Percentiles rank a stretch among this genome's conserved stretches.
Conservation (phyloP, 1,140 invertebrate species). For the Kradibia gibbosae region DNA sequence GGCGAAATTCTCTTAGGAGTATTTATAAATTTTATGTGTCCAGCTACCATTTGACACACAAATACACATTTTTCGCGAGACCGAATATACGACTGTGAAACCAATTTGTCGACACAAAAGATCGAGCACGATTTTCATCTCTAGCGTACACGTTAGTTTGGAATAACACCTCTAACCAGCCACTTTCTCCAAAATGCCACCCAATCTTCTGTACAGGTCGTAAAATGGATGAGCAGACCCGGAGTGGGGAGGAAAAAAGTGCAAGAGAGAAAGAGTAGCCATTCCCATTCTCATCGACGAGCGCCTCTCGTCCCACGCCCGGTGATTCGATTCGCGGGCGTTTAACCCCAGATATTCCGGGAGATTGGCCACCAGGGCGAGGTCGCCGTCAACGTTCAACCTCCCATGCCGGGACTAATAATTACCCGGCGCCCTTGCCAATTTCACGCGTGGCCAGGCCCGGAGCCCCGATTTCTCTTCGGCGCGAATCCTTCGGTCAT, state of each 20-base stretch:
- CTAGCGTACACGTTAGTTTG: not conserved
- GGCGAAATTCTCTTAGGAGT: too few relatives aligned
- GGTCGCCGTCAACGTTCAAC: not conserved
- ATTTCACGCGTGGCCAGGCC: slow-evolving; percentile 53
- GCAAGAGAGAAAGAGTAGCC: not conserved
- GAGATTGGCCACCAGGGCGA: slow-evolving; percentile 4
- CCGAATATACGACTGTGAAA: not conserved
- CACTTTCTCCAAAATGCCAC: not conserved
- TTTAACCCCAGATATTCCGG: not conserved
- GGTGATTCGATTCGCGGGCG: slow-evolving; percentile 38
- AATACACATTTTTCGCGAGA: too few relatives aligned
- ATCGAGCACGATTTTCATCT: too few relatives aligned
- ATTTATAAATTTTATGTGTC: too few relatives aligned
- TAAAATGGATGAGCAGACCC: not conserved
- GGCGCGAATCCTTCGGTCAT: slow-evolving; percentile 37
- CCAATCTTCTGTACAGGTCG: not conserved
- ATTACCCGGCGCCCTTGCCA: slow-evolving; percentile 51
- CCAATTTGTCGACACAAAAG: not conserved
- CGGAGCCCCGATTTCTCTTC: slow-evolving; percentile 17
- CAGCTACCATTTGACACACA: too few relatives aligned
- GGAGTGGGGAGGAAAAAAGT: not conserved
- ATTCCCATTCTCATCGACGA: not conserved
- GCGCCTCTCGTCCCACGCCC: slow-evolving; percentile 1
- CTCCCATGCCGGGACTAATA: slow-evolving; percentile 1
- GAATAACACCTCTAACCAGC: not conserved